phyloP scores from a whole-genome alignment of 1,140 invertebrate species.

The Bombus consobrinus region DNA sequence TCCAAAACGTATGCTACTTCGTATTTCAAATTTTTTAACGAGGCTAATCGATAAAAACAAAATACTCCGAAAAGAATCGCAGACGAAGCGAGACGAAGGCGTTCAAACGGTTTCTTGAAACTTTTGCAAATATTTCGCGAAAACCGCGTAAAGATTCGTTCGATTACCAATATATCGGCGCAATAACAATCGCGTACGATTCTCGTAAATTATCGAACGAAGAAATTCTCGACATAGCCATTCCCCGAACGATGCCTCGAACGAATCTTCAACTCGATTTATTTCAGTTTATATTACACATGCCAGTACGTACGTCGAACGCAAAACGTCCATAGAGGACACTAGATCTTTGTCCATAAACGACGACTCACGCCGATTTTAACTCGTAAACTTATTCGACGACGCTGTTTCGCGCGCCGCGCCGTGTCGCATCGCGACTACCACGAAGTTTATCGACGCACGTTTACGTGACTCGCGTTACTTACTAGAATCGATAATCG shows the following conservation, averaged over 20 bases:
- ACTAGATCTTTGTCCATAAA: slow-evolving; percentile 33
- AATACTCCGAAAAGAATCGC: too few species aligned
- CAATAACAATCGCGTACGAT: background rate
- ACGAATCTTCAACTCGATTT: slow-evolving; percentile 8
- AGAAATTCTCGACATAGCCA: slow-evolving; percentile 5
- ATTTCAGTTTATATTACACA: slow-evolving; percentile 34
- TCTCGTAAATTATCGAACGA: background rate
- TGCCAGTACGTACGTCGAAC: background rate
- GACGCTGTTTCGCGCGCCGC: background rate
- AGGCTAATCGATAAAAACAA: too few species aligned
- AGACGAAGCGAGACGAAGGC: background rate
- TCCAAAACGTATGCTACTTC: background rate
- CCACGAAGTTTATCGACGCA: background rate
- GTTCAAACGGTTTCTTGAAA: background rate
- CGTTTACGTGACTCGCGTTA: background rate
- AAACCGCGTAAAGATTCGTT: slow-evolving; percentile 25
- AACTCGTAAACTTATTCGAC: slow-evolving; percentile 8
- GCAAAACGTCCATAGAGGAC: slow-evolving; percentile 16
- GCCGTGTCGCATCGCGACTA: background rate
- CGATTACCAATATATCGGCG: background rate
- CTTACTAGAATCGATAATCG: background rate
- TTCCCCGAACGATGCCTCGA: slow-evolving; percentile 19
- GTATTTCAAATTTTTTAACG: too few species aligned
- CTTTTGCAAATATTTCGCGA: slow-evolving; percentile 2
- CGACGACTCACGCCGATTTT: slow-evolving; percentile 30